phyloP scores from a whole-genome alignment of 2,797 vertebrate species.

The Natrix natrix region DNA sequence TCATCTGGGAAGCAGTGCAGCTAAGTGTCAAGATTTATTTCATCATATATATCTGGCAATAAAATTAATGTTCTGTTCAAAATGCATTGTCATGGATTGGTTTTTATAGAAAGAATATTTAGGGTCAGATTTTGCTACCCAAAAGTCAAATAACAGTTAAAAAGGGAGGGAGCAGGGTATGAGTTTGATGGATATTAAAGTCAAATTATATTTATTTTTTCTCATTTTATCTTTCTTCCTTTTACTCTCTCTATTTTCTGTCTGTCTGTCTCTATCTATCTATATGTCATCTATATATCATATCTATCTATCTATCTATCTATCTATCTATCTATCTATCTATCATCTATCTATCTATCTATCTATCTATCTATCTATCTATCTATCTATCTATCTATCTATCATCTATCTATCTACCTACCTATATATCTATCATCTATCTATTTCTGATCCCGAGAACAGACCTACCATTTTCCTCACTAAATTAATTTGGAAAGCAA shows the following conservation, averaged over 20 bases:
- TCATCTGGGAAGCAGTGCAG: neutral
- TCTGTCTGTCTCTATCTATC: neutral
- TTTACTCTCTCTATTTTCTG: neutral
- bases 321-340: neutral
- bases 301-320: neutral
- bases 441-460: neutral
- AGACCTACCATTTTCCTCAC: neutral
- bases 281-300: neutral
- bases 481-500: conserved; percentile 10
- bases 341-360: neutral
- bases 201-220: neutral
- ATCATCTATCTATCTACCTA: no score
- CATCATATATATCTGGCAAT: neutral
- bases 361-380: no score
- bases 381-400: no score
- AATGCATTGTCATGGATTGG: neutral
- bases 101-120: neutral
- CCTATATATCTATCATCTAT: no score
- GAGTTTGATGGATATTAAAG: neutral
- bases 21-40: conserved; percentile 21
- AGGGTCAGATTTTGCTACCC: neutral
- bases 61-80: conserved; percentile 21
- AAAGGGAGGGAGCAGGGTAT: neutral
- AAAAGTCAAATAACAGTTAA: neutral
- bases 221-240: neutral